Conservation (phyloP, 2,888 invertebrate genomes). For the Hypercompe scribonia region DNA sequence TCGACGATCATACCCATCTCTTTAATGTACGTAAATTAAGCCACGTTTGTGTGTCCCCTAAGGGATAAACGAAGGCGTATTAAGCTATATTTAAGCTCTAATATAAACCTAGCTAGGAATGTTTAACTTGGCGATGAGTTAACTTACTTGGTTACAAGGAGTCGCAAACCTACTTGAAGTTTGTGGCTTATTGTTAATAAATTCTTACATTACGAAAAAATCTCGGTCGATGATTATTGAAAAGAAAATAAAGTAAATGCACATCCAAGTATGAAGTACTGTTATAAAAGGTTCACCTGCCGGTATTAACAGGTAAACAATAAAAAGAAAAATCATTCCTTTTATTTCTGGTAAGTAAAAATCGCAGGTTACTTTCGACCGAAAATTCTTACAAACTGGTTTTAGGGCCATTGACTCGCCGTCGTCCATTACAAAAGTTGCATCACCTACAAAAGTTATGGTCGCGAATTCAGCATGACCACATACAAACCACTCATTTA, state of each 20-base stretch:
- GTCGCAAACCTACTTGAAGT: no score
- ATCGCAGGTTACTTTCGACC: conserved; percentile 56
- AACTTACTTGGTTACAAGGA: no score
- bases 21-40: no score
- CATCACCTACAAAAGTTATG: conserved; percentile 73
- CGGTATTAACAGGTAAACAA: conserved; percentile 35
- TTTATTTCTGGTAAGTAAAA: conserved; percentile 38
- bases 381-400: conserved; percentile 67
- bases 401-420: conserved; percentile 74
- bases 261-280: conserved; percentile 9
- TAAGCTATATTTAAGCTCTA: no score
- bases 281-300: conserved; percentile 23
- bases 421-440: conserved; percentile 74
- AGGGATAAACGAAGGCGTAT: no score
- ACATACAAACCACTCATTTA: conserved; percentile 64
- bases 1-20: no score
- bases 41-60: no score
- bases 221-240: background rate
- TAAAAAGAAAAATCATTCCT: conserved; percentile 41
- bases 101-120: no score
- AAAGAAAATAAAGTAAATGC: background rate
- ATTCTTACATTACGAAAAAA: background rate
- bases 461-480: conserved; percentile 60
- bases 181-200: background rate
- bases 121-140: no score